Base-by-base conservation (phyloP, 2,888 invertebrate genomes). In the Diarsia dahlii region DNA sequence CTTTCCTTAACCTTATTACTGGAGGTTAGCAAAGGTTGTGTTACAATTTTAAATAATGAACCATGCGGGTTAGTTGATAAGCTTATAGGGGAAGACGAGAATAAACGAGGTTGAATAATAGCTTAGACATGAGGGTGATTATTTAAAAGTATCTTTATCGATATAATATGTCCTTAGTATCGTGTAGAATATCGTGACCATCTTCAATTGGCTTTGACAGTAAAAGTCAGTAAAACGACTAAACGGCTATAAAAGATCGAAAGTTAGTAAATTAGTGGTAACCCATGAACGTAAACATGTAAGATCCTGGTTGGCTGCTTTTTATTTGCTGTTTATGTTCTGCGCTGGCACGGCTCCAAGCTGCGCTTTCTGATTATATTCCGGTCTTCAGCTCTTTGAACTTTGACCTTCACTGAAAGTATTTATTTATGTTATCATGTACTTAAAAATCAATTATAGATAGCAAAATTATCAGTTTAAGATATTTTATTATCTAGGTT, bases 31-130 rank as follows among this genome's bases (percentile, higher is more conserved):
- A 66, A 23, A 54, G 62, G 52, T 65, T 73, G 73, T 71, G 64
- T 69, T 76, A 65, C 69, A 64, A 77, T 78, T 86, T 70, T 65
- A 66, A 77, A 80, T 71, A 66, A 67, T 79, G 65, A 82, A 62
- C 60, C 71, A 90, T 89, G 86, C 87, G 90, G 90, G 89, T 74
- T 73, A 54, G 52, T 84, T 84, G 86, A 85, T 87, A 85, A 84
- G 83, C 83, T 70, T 85, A 87, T 84, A 86, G 82, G 84, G 86
- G 86, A 77, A 82, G n/a, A 75, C 71, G 45, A 70, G 60, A 81
- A 54, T 76, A 81, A 70, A 73, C 82, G 83, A 88, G 89, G 88
- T 76, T 84, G 67, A 76, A 64, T 67, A 60, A 80, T 64, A 75
- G 56, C 72, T 68, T 74, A 54, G 64, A 65, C 69, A 65, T 68